Conservation (phyloP, 92 coral and sea anemone genomes). For the Zoanthus sansibaricus region DNA sequence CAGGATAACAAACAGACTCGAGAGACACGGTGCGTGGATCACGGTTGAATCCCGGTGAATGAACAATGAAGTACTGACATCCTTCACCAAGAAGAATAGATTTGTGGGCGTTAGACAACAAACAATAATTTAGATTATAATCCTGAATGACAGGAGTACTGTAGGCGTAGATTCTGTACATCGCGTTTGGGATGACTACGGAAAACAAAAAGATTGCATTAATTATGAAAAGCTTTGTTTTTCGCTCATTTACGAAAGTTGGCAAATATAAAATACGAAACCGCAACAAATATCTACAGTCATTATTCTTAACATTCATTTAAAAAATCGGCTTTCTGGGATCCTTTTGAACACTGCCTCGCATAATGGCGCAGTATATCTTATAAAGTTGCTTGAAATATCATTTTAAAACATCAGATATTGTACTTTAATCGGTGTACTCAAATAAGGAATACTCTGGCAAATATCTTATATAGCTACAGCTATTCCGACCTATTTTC, state of each 20-base stretch:
- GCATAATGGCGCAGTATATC: too few species aligned
- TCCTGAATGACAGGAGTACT: constrained; percentile 73
- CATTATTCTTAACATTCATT: too few species aligned
- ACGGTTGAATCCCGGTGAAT: constrained; percentile 83
- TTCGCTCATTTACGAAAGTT: too few species aligned
- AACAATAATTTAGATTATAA: constrained; percentile 65
- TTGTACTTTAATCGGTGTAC: too few species aligned
- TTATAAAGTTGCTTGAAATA: too few species aligned
- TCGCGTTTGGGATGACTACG: constrained; percentile 75
- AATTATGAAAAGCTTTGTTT: background rate
- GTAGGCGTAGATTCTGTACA: constrained; percentile 81
- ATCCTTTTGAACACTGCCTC: too few species aligned
- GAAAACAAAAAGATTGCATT: background rate
- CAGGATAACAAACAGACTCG: constrained; percentile 85
- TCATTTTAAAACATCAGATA: too few species aligned
- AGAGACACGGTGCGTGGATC: constrained; percentile 91
- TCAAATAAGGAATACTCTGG: too few species aligned
- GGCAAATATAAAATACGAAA: background rate
- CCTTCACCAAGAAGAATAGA: constrained; percentile 61
- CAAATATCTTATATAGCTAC: too few species aligned
- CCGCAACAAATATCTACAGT: too few species aligned
- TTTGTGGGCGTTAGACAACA: constrained; percentile 59
- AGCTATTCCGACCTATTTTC: too few species aligned
- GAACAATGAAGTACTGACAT: constrained; percentile 87
- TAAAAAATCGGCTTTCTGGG: too few species aligned